phyloP scores from a whole-genome alignment of 2,113 vertebrate genomes.

The Odocoileus hemionus region DNA sequence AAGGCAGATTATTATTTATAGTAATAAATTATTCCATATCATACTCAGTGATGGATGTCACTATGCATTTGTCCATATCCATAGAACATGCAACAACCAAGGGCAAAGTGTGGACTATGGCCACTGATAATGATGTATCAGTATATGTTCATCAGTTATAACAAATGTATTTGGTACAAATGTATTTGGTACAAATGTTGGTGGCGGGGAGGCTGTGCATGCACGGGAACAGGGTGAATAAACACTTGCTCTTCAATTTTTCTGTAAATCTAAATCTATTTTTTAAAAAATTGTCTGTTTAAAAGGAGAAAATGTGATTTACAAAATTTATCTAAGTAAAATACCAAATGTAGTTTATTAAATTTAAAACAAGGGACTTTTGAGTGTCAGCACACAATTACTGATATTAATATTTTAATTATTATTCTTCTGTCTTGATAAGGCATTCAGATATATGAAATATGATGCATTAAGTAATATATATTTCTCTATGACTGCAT shows the following conservation, averaged over 20 bases:
- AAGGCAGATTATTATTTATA: neutral
- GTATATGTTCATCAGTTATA: neutral
- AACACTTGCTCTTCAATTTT: neutral
- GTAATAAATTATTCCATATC: neutral
- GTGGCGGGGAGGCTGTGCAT: too few relatives aligned
- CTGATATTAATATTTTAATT: neutral
- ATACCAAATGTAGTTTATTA: neutral
- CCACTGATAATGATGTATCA: neutral
- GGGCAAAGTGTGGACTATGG: neutral
- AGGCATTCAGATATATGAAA: neutral
- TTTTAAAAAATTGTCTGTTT: neutral
- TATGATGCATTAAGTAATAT: neutral
- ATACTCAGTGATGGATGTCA: neutral
- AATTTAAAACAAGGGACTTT: neutral
- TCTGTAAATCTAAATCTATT: neutral
- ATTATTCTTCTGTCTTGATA: neutral
- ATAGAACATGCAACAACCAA: neutral
- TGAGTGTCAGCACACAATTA: neutral
- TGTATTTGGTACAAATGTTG: neutral
- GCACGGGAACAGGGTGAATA: too few relatives aligned
- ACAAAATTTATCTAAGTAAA: neutral
- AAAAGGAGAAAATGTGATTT: neutral
- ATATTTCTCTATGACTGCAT: neutral
- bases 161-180: neutral
- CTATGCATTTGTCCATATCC: neutral